phyloP scores from a whole-genome alignment of 2,888 invertebrate genomes.

The Eristalinus sepulchralis region DNA sequence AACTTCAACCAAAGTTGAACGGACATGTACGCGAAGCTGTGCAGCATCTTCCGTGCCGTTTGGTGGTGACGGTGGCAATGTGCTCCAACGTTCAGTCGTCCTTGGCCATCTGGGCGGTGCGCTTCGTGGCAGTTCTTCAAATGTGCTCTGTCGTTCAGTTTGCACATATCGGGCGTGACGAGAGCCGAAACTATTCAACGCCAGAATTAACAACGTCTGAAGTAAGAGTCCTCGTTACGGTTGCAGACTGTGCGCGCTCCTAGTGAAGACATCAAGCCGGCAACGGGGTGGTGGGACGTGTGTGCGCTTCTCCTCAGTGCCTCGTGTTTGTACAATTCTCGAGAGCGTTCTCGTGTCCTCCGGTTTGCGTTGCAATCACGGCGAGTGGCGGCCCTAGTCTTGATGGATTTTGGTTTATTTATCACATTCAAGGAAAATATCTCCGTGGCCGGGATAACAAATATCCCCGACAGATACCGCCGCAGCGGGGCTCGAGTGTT shows the following conservation, averaged over 20 bases:
- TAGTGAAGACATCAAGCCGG: conserved; percentile 21
- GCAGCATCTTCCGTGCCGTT: conserved; percentile 43
- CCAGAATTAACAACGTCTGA: conserved; percentile 25
- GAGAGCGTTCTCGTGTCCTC: conserved; percentile 28
- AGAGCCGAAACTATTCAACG: neutral
- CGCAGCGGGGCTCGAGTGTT: conserved; percentile 7
- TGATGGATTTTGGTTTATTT: conserved; percentile 63
- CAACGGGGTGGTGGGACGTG: neutral
- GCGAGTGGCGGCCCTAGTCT: conserved; percentile 10
- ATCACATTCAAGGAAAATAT: conserved; percentile 41
- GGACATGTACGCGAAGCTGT: neutral
- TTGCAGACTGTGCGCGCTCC: conserved; percentile 15
- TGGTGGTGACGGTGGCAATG: neutral
- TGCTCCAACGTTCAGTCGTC: conserved; percentile 28
- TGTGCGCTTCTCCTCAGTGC: neutral
- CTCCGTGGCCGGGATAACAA: neutral
- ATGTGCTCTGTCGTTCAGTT: neutral
- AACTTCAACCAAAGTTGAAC: conserved; percentile 44
- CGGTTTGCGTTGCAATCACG: conserved; percentile 46
- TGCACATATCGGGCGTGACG: neutral
- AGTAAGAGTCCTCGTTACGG: conserved; percentile 35
- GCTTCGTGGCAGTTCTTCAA: neutral
- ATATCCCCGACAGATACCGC: neutral
- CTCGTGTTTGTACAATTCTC: conserved; percentile 47
- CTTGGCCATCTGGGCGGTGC: conserved; percentile 31